Percentiles rank a stretch among this genome's conserved stretches.
These are phyloP conservation scores for Bucco capensis DNA, from an alignment of 2,113 vertebrate genomes.

Conservation along the genomic window DNA sequence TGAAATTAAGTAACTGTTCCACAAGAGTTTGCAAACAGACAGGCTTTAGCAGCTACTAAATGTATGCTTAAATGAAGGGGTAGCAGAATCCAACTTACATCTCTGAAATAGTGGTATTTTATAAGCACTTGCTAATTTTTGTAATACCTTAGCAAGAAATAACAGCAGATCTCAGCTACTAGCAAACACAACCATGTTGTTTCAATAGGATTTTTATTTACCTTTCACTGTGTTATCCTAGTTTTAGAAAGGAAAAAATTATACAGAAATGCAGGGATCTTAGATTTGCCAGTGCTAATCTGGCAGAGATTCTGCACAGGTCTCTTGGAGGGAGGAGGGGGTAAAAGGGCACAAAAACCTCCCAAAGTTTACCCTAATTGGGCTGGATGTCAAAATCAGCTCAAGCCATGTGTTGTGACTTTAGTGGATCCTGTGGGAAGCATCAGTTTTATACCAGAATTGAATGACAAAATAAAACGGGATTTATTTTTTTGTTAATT, in stretches of 20 bases:
- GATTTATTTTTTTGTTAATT: not conserved
- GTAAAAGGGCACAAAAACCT: not conserved
- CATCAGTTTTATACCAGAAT: not conserved
- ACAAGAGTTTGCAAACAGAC: not conserved
- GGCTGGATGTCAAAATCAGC: not conserved
- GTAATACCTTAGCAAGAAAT: not conserved
- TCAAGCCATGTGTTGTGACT: not conserved
- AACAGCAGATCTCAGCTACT: not conserved
- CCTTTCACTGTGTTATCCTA: not conserved
- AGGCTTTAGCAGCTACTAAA: not conserved
- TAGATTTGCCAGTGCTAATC: not conserved
- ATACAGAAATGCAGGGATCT: not conserved
- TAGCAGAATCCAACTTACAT: not conserved
- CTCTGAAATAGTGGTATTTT: not conserved
- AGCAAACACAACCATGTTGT: not conserved
- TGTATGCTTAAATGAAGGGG: not conserved
- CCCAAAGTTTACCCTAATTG: not conserved
- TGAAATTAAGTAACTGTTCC: constrained; percentile 35
- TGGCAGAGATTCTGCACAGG: not conserved
- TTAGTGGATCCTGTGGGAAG: not conserved
- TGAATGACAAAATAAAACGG: not conserved
- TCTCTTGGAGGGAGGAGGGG: not conserved
- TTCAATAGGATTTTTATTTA: not conserved
- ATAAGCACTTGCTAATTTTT: not conserved
- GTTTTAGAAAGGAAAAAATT: not conserved